Base-by-base conservation (phyloP, 2,797 vertebrate genomes). In the Octomys mimax region DNA sequence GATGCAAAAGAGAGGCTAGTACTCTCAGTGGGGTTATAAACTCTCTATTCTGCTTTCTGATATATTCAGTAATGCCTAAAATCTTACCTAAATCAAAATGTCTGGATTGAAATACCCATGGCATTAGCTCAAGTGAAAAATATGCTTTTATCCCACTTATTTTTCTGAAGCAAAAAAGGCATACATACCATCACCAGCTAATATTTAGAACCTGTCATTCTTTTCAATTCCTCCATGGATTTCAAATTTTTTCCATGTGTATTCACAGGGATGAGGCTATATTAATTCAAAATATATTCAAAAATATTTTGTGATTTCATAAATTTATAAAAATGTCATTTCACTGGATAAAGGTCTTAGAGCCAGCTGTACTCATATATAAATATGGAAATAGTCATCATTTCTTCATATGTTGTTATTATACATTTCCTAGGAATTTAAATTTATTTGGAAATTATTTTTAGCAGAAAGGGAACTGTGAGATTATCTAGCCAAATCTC, bases 391-490 rank as follows among this genome's bases (percentile, higher is more conserved):
- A 88, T 36, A 87, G 11, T 39, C 8, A 78, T 73, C 6, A 66
- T 11, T 92, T 87, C 26, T 57, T 83, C 33, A 83, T 68, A 84
- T 80, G 19, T 91, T 86, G 3, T 28, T 92, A 62, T 31, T 83
- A 71, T 85, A 54, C 19, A 46, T 83, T 89, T 75, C 59, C 18
- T 66, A 94, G 92, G 14, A 80, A 68, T 62, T 93, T 90, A 82
- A n/a, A 93, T 70, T 84, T 90, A 91, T 75, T 83, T 59, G 11
- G 5, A 83, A 87, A 61, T 91, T 94, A 61, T 54, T 85, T 96
- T 90, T 82, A 81, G 7, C 22, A 87, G 16, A 52, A 96, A 92
- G 13, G 5, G 4, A 89, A 6, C 21, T 78, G 33, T 49, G 22
- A 88, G 13, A 90, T 19, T 62, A 64, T 91, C 79, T 66, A 24